Percentiles rank a stretch among this genome's conserved stretches.
Conservation (phyloP, 2,888 invertebrate genomes). For the Plagodis dolabraria region DNA sequence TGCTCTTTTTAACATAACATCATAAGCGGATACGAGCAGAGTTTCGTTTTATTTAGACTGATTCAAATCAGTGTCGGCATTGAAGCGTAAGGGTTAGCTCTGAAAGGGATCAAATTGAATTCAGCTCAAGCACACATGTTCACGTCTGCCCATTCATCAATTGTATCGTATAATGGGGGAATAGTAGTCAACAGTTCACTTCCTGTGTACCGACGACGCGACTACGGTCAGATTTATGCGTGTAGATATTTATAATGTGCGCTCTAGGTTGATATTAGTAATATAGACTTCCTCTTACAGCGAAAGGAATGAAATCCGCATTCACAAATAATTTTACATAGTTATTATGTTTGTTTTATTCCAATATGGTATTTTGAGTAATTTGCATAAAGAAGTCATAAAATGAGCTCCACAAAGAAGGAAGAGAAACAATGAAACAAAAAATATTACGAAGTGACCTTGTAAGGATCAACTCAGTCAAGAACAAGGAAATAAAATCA, state of each 20-base stretch:
- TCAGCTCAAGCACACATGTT: constrained; percentile 74
- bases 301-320: constrained; percentile 30
- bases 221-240: constrained; percentile 43
- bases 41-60: constrained; percentile 63
- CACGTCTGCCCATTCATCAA: constrained; percentile 76
- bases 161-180: constrained; percentile 73
- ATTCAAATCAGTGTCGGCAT: constrained; percentile 75
- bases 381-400: not conserved
- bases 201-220: constrained; percentile 50
- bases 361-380: not conserved
- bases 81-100: constrained; percentile 71
- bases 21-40: constrained; percentile 5
- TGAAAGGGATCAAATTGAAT: constrained; percentile 80
- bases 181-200: constrained; percentile 73
- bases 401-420: constrained; percentile 15
- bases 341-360: not conserved
- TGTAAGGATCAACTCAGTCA: constrained; percentile 27
- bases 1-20: constrained; percentile 5
- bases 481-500: constrained; percentile 30
- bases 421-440: constrained; percentile 31
- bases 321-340: constrained; percentile 5
- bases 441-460: constrained; percentile 35
- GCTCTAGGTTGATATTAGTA: constrained; percentile 35
- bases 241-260: constrained; percentile 27
- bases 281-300: constrained; percentile 42